Conservation (phyloP, 30 jellyfish, hydroid and myxozoan species). For the Cassiopea xamachana region DNA sequence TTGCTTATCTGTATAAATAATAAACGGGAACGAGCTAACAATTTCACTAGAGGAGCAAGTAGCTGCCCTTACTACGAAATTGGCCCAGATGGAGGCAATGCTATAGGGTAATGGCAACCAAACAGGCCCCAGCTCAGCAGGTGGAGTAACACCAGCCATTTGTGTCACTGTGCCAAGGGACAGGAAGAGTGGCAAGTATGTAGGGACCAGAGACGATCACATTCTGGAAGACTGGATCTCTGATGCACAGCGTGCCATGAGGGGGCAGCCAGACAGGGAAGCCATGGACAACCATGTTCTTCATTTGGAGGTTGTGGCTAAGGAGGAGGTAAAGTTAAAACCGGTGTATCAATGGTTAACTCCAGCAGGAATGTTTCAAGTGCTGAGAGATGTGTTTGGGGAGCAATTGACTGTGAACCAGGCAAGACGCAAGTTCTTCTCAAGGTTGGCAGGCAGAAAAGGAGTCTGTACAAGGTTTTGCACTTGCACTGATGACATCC, state of each 20-base stretch:
- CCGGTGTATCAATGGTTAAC: background rate
- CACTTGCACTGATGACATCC: background rate
- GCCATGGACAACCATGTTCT: background rate
- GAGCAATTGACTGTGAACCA: background rate
- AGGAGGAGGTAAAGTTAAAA: background rate
- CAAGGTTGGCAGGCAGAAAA: background rate
- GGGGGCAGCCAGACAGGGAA: background rate
- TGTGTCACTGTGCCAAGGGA: background rate
- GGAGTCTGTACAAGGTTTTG: background rate
- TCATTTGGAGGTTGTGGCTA: background rate
- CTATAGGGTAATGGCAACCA: background rate
- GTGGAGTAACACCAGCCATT: background rate
- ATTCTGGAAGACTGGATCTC: background rate
- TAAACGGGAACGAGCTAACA: background rate
- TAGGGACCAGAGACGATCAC: background rate
- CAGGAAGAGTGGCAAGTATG: background rate
- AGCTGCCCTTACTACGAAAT: background rate
- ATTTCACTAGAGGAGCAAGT: background rate
- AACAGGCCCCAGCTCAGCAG: background rate
- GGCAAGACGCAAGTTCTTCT: background rate
- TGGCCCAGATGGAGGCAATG: background rate
- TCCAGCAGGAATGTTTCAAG: background rate
- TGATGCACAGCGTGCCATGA: background rate
- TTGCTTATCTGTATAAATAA: background rate
- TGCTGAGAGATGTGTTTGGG: background rate